Percentiles rank a stretch among this genome's conserved stretches.
phyloP scores from a whole-genome alignment of 2,888 invertebrate species.

The Embidobia sp. region DNA sequence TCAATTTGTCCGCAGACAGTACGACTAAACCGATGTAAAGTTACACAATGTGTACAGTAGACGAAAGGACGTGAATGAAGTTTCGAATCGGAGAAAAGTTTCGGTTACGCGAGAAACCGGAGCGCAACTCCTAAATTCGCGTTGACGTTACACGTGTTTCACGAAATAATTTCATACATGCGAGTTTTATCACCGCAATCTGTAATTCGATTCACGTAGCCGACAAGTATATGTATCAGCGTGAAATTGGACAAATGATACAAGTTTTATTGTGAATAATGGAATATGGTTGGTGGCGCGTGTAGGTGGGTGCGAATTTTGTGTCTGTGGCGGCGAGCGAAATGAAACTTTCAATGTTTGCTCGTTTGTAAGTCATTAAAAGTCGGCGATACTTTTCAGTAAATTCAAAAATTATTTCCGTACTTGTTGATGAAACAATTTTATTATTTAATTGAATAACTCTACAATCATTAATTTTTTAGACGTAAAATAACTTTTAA shows the following conservation, averaged over 20 bases:
- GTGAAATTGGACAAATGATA: constrained; percentile 29
- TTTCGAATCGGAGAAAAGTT: constrained; percentile 47
- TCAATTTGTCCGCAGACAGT: constrained; percentile 56
- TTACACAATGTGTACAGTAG: constrained; percentile 35
- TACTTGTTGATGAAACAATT: too few relatives aligned
- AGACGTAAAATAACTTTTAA: too few relatives aligned
- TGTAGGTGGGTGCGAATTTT: background rate
- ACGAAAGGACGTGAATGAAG: constrained; percentile 38
- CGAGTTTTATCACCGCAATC: constrained; percentile 39
- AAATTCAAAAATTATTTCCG: too few relatives aligned
- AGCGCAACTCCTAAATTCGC: constrained; percentile 25
- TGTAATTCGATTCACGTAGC: constrained; percentile 20
- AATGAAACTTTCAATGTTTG: background rate
- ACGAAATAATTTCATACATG: constrained; percentile 25
- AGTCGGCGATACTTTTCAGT: too few relatives aligned
- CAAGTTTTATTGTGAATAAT: constrained; percentile 26
- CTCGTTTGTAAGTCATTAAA: background rate
- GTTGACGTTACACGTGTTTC: constrained; percentile 40
- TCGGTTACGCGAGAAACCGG: constrained; percentile 6
- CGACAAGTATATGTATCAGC: constrained; percentile 23
- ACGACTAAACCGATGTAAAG: constrained; percentile 56
- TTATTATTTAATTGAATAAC: too few relatives aligned
- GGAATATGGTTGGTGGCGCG: constrained; percentile 12
- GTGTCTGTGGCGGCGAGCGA: background rate
- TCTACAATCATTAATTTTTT: too few relatives aligned